phyloP scores from a whole-genome alignment of 2,113 vertebrate genomes.

The Columba janthina region DNA sequence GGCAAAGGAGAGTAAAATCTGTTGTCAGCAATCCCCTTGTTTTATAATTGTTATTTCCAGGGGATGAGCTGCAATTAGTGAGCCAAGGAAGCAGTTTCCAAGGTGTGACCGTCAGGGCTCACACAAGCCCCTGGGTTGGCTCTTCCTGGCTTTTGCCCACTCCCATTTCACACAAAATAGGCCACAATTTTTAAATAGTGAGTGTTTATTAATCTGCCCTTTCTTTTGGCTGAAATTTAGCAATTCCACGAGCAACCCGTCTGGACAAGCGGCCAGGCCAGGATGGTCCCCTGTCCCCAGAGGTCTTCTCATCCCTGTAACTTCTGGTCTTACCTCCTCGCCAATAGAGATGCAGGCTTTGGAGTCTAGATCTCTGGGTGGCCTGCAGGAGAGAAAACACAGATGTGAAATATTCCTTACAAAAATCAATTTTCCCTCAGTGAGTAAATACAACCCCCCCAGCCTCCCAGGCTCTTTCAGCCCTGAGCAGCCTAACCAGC shows the following conservation, averaged over 20 bases:
- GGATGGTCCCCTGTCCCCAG: not conserved
- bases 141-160: no score
- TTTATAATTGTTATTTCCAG: not conserved
- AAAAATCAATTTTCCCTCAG: not conserved
- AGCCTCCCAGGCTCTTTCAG: not conserved
- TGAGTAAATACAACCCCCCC: not conserved
- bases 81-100: not conserved
- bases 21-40: not conserved
- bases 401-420: not conserved
- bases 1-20: not conserved
- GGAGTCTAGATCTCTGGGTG: constrained; percentile 94
- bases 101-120: not conserved
- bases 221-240: not conserved
- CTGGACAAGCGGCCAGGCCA: not conserved
- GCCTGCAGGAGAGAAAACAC: constrained; percentile 72
- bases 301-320: not conserved
- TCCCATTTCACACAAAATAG: not conserved
- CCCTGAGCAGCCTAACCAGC: not conserved
- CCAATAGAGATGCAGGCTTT: constrained; percentile 95
- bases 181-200: fast-evolving
- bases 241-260: not conserved
- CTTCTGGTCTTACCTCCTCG: constrained; percentile 84
- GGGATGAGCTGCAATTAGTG: not conserved
- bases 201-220: not conserved
- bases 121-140: no score